Conservation (phyloP, 2,797 vertebrate species). For the Hypotaenidia philippensis region DNA sequence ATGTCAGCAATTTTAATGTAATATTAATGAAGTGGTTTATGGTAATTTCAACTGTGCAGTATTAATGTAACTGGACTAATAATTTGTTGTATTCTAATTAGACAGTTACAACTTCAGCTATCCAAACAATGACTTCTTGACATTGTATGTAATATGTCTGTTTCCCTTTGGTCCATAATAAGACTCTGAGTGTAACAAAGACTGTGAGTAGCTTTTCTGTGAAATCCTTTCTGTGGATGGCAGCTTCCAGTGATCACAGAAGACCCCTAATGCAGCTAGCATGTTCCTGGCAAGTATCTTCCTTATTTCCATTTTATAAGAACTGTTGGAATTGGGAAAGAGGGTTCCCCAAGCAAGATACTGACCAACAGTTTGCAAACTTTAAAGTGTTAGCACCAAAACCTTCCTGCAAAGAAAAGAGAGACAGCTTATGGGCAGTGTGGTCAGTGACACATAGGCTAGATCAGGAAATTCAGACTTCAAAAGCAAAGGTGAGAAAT, state of each 20-base stretch:
- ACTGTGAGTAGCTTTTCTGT: not conserved
- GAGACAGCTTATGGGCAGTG: not conserved
- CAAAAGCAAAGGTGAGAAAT: not conserved
- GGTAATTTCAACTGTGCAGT: not conserved
- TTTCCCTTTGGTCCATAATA: not conserved
- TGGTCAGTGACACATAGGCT: not conserved
- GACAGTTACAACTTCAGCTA: not conserved
- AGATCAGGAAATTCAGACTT: not conserved
- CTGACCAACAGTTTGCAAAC: not conserved
- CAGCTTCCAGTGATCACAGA: not conserved
- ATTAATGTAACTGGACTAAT: not conserved
- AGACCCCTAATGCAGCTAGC: not conserved
- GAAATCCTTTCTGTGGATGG: not conserved
- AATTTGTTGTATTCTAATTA: not conserved
- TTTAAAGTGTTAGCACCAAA: not conserved
- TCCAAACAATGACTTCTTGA: not conserved
- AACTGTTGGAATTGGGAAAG: not conserved
- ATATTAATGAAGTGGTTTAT: not conserved
- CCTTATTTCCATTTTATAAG: not conserved
- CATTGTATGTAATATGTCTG: not conserved
- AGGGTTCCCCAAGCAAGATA: not conserved
- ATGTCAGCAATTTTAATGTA: not conserved
- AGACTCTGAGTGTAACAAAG: not conserved
- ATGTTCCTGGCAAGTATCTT: not conserved
- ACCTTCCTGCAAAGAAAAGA: not conserved